Evolutionary conservation across 2,888 invertebrate genomes (phyloP).

Genomic region (Erpobdella octoculata): DNA sequence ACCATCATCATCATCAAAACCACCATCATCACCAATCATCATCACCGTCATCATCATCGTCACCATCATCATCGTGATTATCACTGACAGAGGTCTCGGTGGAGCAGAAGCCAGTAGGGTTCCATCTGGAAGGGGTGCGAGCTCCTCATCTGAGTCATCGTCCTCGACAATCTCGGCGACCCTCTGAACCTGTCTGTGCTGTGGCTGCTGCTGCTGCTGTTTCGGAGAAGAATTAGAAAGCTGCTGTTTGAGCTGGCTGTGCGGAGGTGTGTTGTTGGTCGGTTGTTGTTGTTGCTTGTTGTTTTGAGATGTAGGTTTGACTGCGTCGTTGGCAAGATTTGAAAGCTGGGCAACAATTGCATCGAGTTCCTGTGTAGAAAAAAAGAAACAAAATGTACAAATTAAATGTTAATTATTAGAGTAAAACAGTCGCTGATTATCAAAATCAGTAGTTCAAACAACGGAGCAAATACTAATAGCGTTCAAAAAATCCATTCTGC

Average conservation of each 20-base stretch:
- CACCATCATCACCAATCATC: no score
- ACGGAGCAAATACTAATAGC: no score
- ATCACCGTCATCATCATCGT: conserved; percentile 54
- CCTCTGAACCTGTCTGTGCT: neutral
- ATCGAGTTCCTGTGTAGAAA: conserved; percentile 73
- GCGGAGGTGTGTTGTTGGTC: neutral
- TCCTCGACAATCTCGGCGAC: conserved; percentile 35
- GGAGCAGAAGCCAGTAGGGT: conserved; percentile 82
- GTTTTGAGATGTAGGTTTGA: neutral
- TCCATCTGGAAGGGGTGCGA: conserved; percentile 67
- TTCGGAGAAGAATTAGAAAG: neutral
- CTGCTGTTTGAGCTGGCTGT: neutral
- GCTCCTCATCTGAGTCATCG: conserved; percentile 45
- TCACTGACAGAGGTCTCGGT: conserved; percentile 60
- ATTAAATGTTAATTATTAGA: no score
- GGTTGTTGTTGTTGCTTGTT: neutral
- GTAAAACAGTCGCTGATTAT: no score
- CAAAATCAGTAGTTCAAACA: no score
- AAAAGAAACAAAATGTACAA: neutral
- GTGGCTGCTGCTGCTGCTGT: neutral
- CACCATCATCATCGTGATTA: neutral
- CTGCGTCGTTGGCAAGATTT: conserved; percentile 67
- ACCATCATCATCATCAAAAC: no score
- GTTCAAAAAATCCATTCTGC: no score
- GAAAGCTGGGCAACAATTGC: conserved; percentile 89